Percentiles rank a stretch among this genome's conserved stretches.
These are phyloP conservation scores for Steinernema scapterisci DNA, from an alignment of 2,888 invertebrate species.

Conservation along the genomic window DNA sequence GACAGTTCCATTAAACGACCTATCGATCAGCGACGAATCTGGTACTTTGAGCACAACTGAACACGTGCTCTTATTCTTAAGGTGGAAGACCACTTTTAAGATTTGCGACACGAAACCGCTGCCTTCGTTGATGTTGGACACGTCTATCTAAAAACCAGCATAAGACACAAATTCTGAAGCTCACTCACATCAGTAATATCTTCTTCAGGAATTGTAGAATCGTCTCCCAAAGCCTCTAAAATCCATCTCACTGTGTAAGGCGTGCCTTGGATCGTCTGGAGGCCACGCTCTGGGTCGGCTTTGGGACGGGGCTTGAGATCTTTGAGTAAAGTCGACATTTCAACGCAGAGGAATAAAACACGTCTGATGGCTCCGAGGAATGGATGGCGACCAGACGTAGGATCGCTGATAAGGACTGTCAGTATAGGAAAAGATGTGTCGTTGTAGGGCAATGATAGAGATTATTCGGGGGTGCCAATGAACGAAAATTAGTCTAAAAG, in stretches of 20 bases:
- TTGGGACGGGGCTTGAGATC: too few relatives aligned
- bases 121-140: constrained; percentile 10
- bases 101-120: constrained; percentile 16
- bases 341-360: too few relatives aligned
- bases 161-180: not conserved
- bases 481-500: too few relatives aligned
- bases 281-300: too few relatives aligned
- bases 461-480: too few relatives aligned
- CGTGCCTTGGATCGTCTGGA: not conserved
- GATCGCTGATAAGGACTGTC: too few relatives aligned
- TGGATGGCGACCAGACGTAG: too few relatives aligned
- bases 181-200: not conserved
- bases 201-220: not conserved
- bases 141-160: not conserved
- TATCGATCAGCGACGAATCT: not conserved
- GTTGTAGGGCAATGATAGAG: too few relatives aligned
- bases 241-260: not conserved
- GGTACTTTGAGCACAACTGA: constrained; percentile 6
- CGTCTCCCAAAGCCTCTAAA: not conserved
- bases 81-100: not conserved
- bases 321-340: too few relatives aligned
- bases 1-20: not conserved
- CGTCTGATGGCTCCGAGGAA: too few relatives aligned
- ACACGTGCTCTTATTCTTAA: not conserved
- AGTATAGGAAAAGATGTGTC: too few relatives aligned